Conservation (phyloP, 1,140 invertebrate genomes). For the Leguminivora glycinivorella region DNA sequence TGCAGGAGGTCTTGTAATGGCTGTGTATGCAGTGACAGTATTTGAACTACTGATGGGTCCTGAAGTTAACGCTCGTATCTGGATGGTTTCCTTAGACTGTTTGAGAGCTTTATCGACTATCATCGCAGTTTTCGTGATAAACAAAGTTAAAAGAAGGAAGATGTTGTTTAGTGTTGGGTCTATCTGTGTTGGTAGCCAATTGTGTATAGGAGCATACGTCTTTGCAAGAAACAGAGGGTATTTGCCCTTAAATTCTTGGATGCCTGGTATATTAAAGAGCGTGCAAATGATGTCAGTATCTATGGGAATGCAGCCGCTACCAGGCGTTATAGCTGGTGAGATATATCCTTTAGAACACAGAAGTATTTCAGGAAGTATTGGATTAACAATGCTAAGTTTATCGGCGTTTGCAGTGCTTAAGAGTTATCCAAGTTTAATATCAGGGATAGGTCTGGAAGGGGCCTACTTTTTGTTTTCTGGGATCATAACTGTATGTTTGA, state of each 20-base stretch:
- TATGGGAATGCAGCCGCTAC: slow-evolving; percentile 56
- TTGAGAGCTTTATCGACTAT: slow-evolving; percentile 73
- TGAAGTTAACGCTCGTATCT: slow-evolving; percentile 79
- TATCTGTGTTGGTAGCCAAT: slow-evolving; percentile 46
- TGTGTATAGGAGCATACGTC: slow-evolving; percentile 46
- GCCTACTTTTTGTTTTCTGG: not conserved
- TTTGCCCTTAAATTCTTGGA: slow-evolving; percentile 45
- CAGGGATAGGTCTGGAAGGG: not conserved
- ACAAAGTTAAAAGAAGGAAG: slow-evolving; percentile 53
- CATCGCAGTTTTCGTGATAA: slow-evolving; percentile 55
- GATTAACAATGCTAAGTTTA: slow-evolving; percentile 46
- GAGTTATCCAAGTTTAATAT: not conserved
- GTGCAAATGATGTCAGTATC: slow-evolving; percentile 54
- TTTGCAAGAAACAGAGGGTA: slow-evolving; percentile 39
- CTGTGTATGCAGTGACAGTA: slow-evolving; percentile 84
- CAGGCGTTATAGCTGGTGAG: slow-evolving; percentile 59
- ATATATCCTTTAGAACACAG: slow-evolving; percentile 56
- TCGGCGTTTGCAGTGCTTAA: slow-evolving; percentile 48
- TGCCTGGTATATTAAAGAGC: slow-evolving; percentile 54
- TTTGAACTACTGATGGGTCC: slow-evolving; percentile 74
- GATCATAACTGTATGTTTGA: not conserved
- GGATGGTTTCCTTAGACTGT: slow-evolving; percentile 81
- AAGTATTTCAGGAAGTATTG: slow-evolving; percentile 52
- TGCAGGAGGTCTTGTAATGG: slow-evolving; percentile 73
- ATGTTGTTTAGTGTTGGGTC: slow-evolving; percentile 49